phyloP scores from a whole-genome alignment of 2,888 invertebrate genomes.

The Phengaris arion region DNA sequence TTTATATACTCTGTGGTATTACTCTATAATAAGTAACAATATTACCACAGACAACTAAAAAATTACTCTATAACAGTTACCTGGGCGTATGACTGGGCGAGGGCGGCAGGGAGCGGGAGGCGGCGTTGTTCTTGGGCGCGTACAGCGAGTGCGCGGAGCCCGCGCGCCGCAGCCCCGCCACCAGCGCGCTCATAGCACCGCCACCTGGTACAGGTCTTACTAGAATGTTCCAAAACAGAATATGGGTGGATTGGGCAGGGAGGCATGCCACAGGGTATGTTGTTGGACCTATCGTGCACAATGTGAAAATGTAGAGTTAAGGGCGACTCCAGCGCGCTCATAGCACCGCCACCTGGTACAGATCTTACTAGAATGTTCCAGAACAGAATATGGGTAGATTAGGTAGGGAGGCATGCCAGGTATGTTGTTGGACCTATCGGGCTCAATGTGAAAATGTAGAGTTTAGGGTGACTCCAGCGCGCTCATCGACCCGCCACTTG shows the following conservation, averaged over 20 bases:
- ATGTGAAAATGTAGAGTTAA: neutral
- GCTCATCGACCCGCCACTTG: too few species aligned
- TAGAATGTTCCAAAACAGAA: slow-evolving; percentile 10
- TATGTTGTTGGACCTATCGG: neutral
- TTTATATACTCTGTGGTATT: too few species aligned
- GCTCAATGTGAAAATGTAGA: neutral
- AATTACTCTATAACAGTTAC: slow-evolving; percentile 44
- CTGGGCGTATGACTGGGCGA: slow-evolving; percentile 87
- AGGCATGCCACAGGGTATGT: neutral
- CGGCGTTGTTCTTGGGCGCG: slow-evolving; percentile 72
- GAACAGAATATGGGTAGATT: neutral
- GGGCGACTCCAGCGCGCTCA: too few species aligned
- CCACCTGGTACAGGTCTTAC: slow-evolving; percentile 49
- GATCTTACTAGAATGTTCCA: neutral
- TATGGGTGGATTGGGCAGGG: neutral
- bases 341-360: too few species aligned
- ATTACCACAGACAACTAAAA: too few species aligned
- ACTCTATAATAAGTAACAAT: too few species aligned
- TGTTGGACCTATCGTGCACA: too few species aligned
- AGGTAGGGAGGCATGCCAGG: neutral
- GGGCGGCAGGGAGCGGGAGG: slow-evolving; percentile 85
- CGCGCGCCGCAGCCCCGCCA: slow-evolving; percentile 72
- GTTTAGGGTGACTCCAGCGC: neutral
- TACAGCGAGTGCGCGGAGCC: slow-evolving; percentile 74
- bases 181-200: slow-evolving; percentile 71